These are phyloP conservation scores for Crossaster papposus DNA, from an alignment of 53 echinoderm and acorn worm genomes.

Conservation along the genomic window DNA sequence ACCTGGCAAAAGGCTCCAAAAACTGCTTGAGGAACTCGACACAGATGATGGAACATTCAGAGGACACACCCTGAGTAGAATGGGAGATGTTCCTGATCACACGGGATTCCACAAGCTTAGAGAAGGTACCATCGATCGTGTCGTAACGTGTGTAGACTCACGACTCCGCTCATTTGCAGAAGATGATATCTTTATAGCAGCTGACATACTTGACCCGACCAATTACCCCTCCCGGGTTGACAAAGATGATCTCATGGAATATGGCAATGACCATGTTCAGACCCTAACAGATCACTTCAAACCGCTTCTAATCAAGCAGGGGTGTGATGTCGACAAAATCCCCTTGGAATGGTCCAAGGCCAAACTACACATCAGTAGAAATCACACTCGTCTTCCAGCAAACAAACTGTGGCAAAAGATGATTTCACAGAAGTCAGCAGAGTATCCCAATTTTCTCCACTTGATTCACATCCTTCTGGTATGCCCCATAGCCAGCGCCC, in stretches of 20 bases:
- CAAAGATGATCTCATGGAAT: too few species aligned
- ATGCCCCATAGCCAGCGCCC: too few species aligned
- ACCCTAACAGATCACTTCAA: conserved; percentile 11
- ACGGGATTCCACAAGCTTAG: conserved; percentile 1
- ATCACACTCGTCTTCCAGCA: conserved; percentile 36
- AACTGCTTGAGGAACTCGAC: conserved; percentile 16
- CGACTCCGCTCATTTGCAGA: conserved; percentile 3
- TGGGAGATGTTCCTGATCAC: neutral
- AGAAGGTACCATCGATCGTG: neutral
- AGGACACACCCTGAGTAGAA: neutral
- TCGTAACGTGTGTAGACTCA: neutral
- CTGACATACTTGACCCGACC: conserved; percentile 36
- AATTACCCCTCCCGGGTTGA: conserved; percentile 25
- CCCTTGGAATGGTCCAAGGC: conserved; percentile 7
- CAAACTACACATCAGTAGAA: conserved; percentile 26
- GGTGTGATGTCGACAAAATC: conserved; percentile 17
- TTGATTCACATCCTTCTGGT: too few species aligned
- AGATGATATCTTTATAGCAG: too few species aligned
- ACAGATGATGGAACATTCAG: conserved; percentile 29
- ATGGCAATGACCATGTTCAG: too few species aligned
- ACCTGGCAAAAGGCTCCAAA: conserved; percentile 13
- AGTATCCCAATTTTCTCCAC: too few species aligned
- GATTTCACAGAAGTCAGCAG: conserved; percentile 6
- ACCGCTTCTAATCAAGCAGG: conserved; percentile 11
- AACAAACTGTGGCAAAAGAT: conserved; percentile 34